Evolutionary conservation across 2,888 invertebrate species (phyloP).

Genomic region (Nymphalis urticae): DNA sequence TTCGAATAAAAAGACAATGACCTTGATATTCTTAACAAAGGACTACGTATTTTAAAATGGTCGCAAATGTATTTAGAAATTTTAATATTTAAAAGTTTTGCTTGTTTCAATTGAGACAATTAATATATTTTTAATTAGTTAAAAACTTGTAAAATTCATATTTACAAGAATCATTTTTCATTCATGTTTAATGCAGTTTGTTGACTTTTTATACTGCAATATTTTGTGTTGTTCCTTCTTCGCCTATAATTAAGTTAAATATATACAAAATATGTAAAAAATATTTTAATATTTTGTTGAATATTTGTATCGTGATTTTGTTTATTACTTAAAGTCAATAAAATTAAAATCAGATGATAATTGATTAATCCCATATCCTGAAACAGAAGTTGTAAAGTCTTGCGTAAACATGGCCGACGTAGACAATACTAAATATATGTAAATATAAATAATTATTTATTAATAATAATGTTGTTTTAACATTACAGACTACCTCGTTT

Average conservation of each 20-base stretch:
- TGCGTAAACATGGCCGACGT: constrained; percentile 19
- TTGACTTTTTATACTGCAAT: too few species aligned
- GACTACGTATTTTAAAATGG: too few species aligned
- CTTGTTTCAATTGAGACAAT: too few species aligned
- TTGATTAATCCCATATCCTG: not conserved
- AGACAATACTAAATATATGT: not conserved
- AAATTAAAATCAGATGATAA: not conserved
- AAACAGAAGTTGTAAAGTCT: not conserved
- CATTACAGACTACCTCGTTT: constrained; percentile 53
- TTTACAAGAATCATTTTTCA: too few species aligned
- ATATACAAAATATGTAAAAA: not conserved
- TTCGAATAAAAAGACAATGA: too few species aligned
- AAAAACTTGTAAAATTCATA: too few species aligned
- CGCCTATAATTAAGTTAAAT: not conserved
- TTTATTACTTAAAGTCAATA: too few species aligned
- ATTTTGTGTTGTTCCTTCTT: not conserved
- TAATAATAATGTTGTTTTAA: constrained; percentile 20
- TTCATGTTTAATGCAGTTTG: too few species aligned
- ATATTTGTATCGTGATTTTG: not conserved
- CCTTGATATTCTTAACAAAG: too few species aligned
- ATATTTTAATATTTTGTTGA: not conserved
- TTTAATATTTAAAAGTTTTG: too few species aligned
- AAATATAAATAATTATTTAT: constrained; percentile 3
- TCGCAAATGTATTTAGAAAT: too few species aligned
- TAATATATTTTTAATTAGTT: too few species aligned